Conservation (phyloP, 1,140 invertebrate genomes). For the Drosophila rufa region DNA sequence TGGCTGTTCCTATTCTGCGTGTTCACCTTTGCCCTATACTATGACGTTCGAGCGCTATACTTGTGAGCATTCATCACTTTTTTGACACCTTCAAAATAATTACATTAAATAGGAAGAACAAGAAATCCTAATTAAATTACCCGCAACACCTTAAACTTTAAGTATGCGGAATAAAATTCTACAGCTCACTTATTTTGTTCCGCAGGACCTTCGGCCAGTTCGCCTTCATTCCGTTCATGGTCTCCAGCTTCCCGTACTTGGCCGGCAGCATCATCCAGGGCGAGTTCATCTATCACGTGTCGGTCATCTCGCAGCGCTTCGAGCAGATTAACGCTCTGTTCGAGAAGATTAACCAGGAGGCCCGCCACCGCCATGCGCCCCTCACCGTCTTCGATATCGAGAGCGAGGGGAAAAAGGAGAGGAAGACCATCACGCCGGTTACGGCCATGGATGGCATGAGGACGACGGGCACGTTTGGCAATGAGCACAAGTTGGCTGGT, state of each 20-base stretch:
- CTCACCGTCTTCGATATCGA: slow-evolving; percentile 78
- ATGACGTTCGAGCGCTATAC: slow-evolving; percentile 59
- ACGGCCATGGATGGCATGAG: slow-evolving; percentile 27
- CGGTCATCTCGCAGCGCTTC: slow-evolving; percentile 78
- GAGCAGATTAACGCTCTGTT: slow-evolving; percentile 72
- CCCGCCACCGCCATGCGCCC: slow-evolving; percentile 68
- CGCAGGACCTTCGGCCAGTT: slow-evolving; percentile 60
- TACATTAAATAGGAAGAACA: neutral
- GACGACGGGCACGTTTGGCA: slow-evolving; percentile 52
- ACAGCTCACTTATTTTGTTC: slow-evolving; percentile 1
- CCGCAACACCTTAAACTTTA: neutral
- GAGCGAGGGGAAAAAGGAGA: slow-evolving; percentile 65
- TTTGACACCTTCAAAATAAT: neutral
- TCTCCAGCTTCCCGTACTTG: slow-evolving; percentile 75
- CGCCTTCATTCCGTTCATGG: slow-evolving; percentile 73
- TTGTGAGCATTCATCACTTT: slow-evolving; percentile 42
- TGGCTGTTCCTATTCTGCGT: slow-evolving; percentile 68
- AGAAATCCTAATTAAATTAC: neutral
- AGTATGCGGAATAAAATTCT: neutral
- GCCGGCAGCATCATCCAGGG: slow-evolving; percentile 78
- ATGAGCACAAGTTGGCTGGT: slow-evolving; percentile 56
- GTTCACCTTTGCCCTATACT: slow-evolving; percentile 64
- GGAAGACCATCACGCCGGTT: slow-evolving; percentile 31
- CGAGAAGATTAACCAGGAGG: slow-evolving; percentile 79
- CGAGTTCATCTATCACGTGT: slow-evolving; percentile 81